Evolutionary conservation across 2,797 vertebrate genomes (phyloP).

Genomic region (Pangasius krempfi): DNA sequence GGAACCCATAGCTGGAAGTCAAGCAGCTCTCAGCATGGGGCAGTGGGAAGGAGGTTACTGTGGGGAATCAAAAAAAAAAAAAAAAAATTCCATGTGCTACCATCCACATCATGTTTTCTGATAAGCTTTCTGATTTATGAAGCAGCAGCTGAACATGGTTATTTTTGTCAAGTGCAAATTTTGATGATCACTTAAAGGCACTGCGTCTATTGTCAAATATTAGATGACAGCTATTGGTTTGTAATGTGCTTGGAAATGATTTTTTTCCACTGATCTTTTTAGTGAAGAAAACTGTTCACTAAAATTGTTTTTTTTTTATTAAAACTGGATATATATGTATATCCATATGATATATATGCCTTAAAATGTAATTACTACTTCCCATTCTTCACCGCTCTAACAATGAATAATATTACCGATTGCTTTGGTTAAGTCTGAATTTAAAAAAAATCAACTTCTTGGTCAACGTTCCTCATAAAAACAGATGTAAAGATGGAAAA

Average conservation of each 20-base stretch:
- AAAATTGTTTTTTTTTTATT: neutral
- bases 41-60: conserved; percentile 18
- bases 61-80: conserved; percentile 40
- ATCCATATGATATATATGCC: neutral
- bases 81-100: conserved; percentile 29
- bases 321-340: neutral
- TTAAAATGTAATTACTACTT: neutral
- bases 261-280: neutral
- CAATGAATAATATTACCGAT: neutral
- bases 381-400: neutral
- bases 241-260: neutral
- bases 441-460: neutral
- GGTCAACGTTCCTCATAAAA: neutral
- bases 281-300: neutral
- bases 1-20: conserved; percentile 43
- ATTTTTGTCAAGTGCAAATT: conserved; percentile 23
- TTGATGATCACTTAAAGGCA: neutral
- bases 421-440: neutral
- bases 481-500: conserved; percentile 7
- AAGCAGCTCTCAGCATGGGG: conserved; percentile 38
- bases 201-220: neutral
- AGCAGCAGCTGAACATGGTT: conserved; percentile 1
- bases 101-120: conserved; percentile 35
- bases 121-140: conserved; percentile 26
- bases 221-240: neutral